A percentile compares a stretch with the other conserved stretches of the same genome.
Evolutionary conservation across 2,888 invertebrate genomes (phyloP).

Genomic region (Elegia similella): DNA sequence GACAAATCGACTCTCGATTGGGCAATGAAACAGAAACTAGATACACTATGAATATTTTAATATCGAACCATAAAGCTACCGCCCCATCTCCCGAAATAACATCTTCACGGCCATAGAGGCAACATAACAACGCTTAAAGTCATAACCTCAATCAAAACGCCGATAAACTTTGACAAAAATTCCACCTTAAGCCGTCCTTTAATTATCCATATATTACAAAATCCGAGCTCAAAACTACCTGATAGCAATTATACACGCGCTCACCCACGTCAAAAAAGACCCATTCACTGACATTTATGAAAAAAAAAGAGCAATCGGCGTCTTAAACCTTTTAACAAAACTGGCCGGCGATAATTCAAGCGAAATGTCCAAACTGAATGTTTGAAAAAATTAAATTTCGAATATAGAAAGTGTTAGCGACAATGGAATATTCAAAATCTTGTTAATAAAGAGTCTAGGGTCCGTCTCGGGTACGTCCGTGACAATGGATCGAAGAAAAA

Average conservation of each 20-base stretch:
- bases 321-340: conserved; percentile 77
- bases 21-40: conserved; percentile 51
- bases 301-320: conserved; percentile 65
- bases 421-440: conserved; percentile 80
- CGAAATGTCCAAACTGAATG: conserved; percentile 76
- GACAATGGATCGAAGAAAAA: conserved; percentile 57
- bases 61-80: conserved; percentile 72
- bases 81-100: conserved; percentile 51
- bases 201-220: conserved; percentile 80
- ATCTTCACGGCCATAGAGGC: conserved; percentile 53
- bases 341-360: conserved; percentile 79
- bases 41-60: conserved; percentile 50
- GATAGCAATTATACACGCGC: conserved; percentile 79
- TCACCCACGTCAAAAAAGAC: conserved; percentile 76
- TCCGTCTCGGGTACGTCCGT: conserved; percentile 46
- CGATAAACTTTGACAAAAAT: conserved; percentile 81
- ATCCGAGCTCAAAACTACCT: conserved; percentile 72
- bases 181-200: conserved; percentile 78
- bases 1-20: conserved; percentile 67
- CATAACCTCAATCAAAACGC: conserved; percentile 80
- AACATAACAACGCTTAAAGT: conserved; percentile 41
- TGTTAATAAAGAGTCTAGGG: conserved; percentile 77
- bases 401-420: conserved; percentile 80
- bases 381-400: conserved; percentile 59
- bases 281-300: conserved; percentile 69